phyloP scores from a whole-genome alignment of 2,888 invertebrate genomes.

The Electrophaes corylata region DNA sequence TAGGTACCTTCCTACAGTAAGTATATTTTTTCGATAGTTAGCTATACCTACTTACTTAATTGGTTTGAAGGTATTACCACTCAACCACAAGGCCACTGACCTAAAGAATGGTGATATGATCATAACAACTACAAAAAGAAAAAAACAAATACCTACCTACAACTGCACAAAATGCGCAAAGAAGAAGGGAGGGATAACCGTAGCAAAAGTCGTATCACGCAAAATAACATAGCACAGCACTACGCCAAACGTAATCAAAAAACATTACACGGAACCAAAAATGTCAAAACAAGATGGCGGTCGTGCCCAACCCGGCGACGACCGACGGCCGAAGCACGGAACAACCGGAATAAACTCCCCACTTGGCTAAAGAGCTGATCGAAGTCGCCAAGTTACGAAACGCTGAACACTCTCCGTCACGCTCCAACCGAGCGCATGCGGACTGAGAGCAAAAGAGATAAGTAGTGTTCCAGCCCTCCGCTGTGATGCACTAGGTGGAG shows the following conservation, averaged over 20 bases:
- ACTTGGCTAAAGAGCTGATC: constrained; percentile 53
- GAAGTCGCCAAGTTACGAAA: constrained; percentile 25
- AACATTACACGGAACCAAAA: constrained; percentile 31
- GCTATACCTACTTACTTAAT: too few species aligned
- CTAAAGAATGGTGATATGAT: not conserved
- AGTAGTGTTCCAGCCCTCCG: constrained; percentile 10
- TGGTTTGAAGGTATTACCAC: too few species aligned
- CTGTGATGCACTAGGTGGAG: constrained; percentile 52
- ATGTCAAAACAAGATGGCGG: constrained; percentile 37
- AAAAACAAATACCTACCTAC: not conserved
- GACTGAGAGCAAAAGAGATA: constrained; percentile 51
- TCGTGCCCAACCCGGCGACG: constrained; percentile 20
- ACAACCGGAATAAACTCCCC: constrained; percentile 70
- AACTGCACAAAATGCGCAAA: not conserved
- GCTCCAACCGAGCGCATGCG: constrained; percentile 42
- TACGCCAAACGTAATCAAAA: constrained; percentile 10
- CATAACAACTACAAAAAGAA: too few species aligned
- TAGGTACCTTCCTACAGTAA: too few species aligned
- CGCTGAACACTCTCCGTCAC: constrained; percentile 45
- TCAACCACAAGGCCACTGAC: not conserved
- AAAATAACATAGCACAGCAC: constrained; percentile 14
- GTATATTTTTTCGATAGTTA: too few species aligned
- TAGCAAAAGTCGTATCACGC: not conserved
- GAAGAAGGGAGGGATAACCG: not conserved
- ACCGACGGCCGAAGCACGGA: constrained; percentile 36